Percentiles rank a stretch among this genome's conserved stretches.
phyloP scores from a whole-genome alignment of 37 sponge, comb jelly and placozoan species.

The Oopsacas minuta region DNA sequence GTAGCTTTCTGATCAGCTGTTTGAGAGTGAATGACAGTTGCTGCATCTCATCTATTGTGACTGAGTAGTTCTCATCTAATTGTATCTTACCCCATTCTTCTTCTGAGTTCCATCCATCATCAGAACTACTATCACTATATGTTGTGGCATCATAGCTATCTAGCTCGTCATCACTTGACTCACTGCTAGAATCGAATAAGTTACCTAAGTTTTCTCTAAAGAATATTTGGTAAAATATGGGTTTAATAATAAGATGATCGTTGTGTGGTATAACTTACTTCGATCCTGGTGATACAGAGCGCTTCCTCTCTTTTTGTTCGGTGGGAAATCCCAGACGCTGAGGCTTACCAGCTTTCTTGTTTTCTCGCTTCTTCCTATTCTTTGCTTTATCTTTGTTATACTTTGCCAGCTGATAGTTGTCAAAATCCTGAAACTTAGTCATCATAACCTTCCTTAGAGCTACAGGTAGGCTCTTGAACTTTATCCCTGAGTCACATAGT shows the following conservation, averaged over 20 bases:
- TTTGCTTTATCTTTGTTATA: constrained; percentile 86
- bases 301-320: no score
- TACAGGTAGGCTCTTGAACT: constrained; percentile 74
- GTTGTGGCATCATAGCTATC: neutral
- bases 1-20: constrained; percentile 93
- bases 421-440: constrained; percentile 75
- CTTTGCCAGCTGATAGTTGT: constrained; percentile 88
- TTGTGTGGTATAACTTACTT: neutral
- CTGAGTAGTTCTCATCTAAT: constrained; percentile 7
- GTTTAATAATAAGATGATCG: no score
- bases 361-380: constrained; percentile 48
- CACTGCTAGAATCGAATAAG: neutral
- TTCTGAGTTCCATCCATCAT: neutral
- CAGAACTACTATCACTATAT: neutral
- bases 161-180: neutral
- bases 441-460: constrained; percentile 84
- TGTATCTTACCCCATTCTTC: constrained; percentile 11
- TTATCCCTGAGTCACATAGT: constrained; percentile 69
- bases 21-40: constrained; percentile 85
- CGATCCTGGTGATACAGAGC: no score
- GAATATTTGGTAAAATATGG: no score
- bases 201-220: neutral
- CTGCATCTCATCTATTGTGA: constrained; percentile 46
- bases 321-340: neutral
- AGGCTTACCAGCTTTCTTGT: constrained; percentile 9